Percentiles rank a stretch among this genome's conserved stretches.
Evolutionary conservation across 2,113 vertebrate species (phyloP).

Genomic region (Nansenia antarctica): DNA sequence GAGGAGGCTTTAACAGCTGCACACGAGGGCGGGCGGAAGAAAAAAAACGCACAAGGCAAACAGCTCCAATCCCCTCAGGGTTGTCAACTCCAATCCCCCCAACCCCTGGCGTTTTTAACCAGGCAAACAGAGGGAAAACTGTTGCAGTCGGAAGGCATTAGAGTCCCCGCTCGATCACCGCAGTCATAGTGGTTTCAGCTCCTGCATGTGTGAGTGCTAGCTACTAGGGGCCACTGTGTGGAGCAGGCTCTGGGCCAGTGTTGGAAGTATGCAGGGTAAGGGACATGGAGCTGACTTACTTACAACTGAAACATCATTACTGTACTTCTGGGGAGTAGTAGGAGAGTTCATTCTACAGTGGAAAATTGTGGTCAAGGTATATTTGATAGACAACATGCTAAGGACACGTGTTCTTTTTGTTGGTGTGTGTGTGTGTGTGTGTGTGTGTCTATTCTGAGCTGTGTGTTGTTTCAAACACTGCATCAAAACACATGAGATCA

Average conservation of each 20-base stretch:
- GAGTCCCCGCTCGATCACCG: conserved; percentile 39
- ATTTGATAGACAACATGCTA: conserved; percentile 46
- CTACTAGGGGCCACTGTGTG: neutral
- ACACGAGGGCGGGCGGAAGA: conserved; percentile 72
- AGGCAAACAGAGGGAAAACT: conserved; percentile 74
- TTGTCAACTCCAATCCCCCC: conserved; percentile 71
- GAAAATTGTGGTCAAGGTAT: conserved; percentile 56
- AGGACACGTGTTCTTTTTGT: too few relatives aligned
- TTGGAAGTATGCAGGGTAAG: conserved; percentile 39
- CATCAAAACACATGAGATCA: conserved; percentile 79
- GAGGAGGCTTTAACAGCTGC: conserved; percentile 82
- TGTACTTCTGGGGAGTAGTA: conserved; percentile 53
- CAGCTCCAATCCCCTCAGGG: conserved; percentile 74
- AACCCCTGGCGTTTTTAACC: conserved; percentile 70
- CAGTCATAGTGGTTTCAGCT: conserved; percentile 6
- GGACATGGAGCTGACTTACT: too few relatives aligned
- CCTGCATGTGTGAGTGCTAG: neutral
- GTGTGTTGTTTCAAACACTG: conserved; percentile 29
- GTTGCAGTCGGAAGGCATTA: conserved; percentile 69
- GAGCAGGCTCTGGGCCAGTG: conserved; percentile 6
- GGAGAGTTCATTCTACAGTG: conserved; percentile 56
- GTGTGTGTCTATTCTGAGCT: conserved; percentile 38
- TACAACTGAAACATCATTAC: conserved; percentile 59
- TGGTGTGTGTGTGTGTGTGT: neutral
- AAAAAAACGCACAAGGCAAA: conserved; percentile 69